Percentiles rank a stretch among this genome's conserved stretches.
These are phyloP conservation scores for Anaspis maculata DNA, from an alignment of 2,888 invertebrate genomes.

Conservation along the genomic window DNA sequence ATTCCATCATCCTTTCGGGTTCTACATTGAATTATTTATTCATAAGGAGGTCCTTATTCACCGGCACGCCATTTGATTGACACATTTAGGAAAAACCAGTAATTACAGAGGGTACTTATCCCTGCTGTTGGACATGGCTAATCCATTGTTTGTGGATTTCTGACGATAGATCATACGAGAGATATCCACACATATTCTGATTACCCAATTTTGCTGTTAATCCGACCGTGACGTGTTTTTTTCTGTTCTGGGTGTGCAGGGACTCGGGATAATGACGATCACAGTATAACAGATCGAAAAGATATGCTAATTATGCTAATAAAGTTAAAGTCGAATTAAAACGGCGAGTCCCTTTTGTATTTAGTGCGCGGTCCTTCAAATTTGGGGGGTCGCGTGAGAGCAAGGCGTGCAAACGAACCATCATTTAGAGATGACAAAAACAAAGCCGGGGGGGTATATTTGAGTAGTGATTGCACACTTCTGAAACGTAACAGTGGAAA, in stretches of 20 bases:
- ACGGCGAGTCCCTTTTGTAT: no score
- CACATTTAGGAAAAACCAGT: conserved; percentile 12
- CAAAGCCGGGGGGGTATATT: no score
- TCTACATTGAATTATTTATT: conserved; percentile 8
- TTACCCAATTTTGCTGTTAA: conserved; percentile 9
- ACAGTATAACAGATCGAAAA: no score
- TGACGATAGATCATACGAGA: conserved; percentile 4
- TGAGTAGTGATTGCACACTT: no score
- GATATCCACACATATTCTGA: conserved; percentile 9
- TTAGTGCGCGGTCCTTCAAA: no score
- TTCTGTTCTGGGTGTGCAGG: background rate
- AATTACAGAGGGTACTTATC: conserved; percentile 12
- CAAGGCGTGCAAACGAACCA: no score
- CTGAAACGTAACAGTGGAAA: no score
- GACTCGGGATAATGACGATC: no score
- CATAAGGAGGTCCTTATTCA: conserved; percentile 9
- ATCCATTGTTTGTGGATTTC: conserved; percentile 12
- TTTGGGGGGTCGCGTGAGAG: no score
- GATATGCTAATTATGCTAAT: no score
- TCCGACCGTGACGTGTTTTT: conserved; percentile 5
- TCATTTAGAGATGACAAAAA: no score
- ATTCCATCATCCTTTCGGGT: conserved; percentile 7
- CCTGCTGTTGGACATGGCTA: conserved; percentile 8
- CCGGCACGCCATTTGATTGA: conserved; percentile 15
- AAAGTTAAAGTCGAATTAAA: no score